A percentile compares a stretch with the other conserved stretches of the same genome.
Evolutionary conservation across 2,797 vertebrate species (phyloP).

Genomic region (Molossus alvarezi): DNA sequence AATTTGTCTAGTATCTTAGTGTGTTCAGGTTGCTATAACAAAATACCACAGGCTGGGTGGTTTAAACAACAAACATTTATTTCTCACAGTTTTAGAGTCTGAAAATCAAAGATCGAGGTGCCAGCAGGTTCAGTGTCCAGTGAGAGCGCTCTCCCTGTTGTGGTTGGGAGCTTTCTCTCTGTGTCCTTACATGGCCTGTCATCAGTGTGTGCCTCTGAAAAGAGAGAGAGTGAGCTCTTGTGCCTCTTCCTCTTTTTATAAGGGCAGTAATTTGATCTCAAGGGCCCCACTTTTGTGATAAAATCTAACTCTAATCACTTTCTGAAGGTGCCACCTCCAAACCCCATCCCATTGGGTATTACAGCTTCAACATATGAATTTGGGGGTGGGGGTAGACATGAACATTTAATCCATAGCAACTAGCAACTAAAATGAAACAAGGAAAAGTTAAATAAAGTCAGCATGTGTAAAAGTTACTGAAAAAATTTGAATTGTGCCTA

Average conservation of each 20-base stretch:
- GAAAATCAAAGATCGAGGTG: neutral
- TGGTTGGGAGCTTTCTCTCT: neutral
- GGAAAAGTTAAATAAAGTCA: neutral
- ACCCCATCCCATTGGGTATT: neutral
- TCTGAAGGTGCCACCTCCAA: neutral
- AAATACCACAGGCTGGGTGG: neutral
- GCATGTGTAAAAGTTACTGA: slow-evolving; percentile 5
- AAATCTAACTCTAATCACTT: neutral
- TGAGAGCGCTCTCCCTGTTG: neutral
- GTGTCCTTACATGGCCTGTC: neutral
- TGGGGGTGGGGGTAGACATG: neutral
- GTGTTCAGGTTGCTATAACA: neutral
- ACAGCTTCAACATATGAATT: neutral
- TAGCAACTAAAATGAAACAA: slow-evolving; percentile 11
- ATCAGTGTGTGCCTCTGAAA: neutral
- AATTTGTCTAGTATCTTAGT: neutral
- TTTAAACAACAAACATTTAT: neutral
- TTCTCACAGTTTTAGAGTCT: neutral
- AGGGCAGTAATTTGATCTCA: neutral
- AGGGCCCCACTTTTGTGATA: neutral
- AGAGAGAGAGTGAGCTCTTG: neutral
- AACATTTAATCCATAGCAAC: neutral
- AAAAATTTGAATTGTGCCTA: slow-evolving; percentile 17
- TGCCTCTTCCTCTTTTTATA: neutral
- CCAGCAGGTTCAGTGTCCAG: neutral